Conservation (phyloP, 2,888 invertebrate genomes). For the Acronicta leporina region DNA sequence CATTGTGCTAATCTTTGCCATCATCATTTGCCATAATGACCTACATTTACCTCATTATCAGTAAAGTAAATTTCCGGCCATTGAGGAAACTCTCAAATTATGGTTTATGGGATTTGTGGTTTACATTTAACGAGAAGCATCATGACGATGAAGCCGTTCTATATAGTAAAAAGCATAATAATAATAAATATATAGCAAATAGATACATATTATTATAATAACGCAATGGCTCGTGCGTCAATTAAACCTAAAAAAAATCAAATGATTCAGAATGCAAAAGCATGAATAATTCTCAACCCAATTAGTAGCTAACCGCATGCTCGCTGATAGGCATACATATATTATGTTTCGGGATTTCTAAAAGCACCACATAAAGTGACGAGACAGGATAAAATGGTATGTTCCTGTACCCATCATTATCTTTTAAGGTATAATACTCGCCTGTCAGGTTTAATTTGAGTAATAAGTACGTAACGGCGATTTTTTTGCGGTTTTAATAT, state of each 20-base stretch:
- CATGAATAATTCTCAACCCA: slow-evolving; percentile 60
- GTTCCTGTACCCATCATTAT: neutral
- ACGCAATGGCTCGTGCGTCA: slow-evolving; percentile 66
- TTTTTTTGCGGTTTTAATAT: too few species aligned
- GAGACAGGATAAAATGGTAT: slow-evolving; percentile 20
- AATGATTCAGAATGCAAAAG: slow-evolving; percentile 68
- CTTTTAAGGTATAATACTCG: neutral
- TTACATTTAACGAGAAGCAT: slow-evolving; percentile 43
- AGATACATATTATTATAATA: slow-evolving; percentile 14
- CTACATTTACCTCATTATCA: slow-evolving; percentile 14
- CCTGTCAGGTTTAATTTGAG: too few species aligned
- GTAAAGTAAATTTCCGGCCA: slow-evolving; percentile 18
- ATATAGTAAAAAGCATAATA: slow-evolving; percentile 15
- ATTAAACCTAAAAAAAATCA: slow-evolving; percentile 58
- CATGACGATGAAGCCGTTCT: slow-evolving; percentile 36
- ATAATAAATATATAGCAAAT: slow-evolving; percentile 26
- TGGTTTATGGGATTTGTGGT: slow-evolving; percentile 48
- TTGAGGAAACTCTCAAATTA: slow-evolving; percentile 7
- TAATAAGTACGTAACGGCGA: too few species aligned
- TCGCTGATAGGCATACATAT: slow-evolving; percentile 2
- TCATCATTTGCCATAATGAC: slow-evolving; percentile 12
- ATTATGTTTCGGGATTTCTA: slow-evolving; percentile 22
- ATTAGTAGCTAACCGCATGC: slow-evolving; percentile 27
- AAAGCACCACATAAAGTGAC: neutral
- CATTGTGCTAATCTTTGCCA: neutral